These are phyloP conservation scores for Corythoichthys haematopterus DNA, from an alignment of 2,113 vertebrate species.

Conservation along the genomic window DNA sequence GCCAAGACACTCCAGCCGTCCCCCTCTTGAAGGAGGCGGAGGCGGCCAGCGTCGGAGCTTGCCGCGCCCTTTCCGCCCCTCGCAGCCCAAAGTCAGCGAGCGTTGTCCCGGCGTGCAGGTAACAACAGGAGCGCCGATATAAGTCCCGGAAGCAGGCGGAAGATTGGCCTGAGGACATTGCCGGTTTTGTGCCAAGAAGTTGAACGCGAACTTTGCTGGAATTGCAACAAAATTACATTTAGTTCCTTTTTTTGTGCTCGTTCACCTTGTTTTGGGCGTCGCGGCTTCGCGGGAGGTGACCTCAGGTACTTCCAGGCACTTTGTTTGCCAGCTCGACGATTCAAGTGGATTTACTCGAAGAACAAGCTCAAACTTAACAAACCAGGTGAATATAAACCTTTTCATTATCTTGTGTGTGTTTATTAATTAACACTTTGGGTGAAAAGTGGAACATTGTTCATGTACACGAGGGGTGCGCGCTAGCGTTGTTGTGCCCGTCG, in stretches of 20 bases:
- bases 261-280: background rate
- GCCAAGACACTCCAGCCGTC: background rate
- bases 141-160: background rate
- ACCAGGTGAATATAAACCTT: constrained; percentile 22
- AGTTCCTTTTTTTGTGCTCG: background rate
- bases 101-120: constrained; percentile 35
- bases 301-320: constrained; percentile 15
- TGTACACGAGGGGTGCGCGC: background rate
- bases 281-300: background rate
- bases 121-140: background rate
- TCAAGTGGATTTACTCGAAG: constrained; percentile 26
- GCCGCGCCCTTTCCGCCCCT: constrained; percentile 43
- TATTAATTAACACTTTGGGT: background rate
- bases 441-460: background rate
- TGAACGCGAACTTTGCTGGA: background rate
- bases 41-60: background rate
- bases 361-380: background rate
- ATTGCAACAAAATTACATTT: background rate
- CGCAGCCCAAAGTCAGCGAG: background rate
- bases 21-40: constrained; percentile 19
- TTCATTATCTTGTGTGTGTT: background rate
- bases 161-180: background rate
- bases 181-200: background rate
- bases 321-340: background rate
- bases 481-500: background rate